Evolutionary conservation across 92 coral and sea anemone genomes (phyloP).

Genomic region (Porites rus): DNA sequence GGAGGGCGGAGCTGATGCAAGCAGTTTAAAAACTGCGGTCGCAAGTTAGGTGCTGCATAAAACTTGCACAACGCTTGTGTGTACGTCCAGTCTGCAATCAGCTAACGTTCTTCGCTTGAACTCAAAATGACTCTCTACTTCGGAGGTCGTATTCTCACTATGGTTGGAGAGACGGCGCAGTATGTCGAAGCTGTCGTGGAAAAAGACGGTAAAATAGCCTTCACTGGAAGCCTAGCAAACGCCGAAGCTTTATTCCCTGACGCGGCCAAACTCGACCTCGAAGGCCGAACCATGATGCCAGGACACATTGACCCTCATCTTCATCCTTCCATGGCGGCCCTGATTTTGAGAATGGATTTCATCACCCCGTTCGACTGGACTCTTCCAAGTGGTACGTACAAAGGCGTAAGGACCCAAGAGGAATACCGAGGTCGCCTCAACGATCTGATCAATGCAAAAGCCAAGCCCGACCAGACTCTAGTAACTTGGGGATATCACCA

Average conservation of each 20-base stretch:
- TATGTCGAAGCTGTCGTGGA: conserved; percentile 61
- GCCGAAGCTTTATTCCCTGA: conserved; percentile 26
- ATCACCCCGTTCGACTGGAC: conserved; percentile 57
- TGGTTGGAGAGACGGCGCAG: conserved; percentile 51
- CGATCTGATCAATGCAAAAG: background rate
- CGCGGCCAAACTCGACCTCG: conserved; percentile 10
- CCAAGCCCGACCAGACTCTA: conserved; percentile 1
- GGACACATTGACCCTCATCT: conserved; percentile 73
- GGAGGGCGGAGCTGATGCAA: background rate
- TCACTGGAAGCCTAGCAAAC: conserved; percentile 35
- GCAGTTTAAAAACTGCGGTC: background rate
- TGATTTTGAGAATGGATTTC: conserved; percentile 59
- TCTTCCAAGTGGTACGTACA: conserved; percentile 48
- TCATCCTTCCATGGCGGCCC: conserved; percentile 63
- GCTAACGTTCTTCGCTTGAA: background rate
- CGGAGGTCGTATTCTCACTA: conserved; percentile 57
- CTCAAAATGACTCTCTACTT: conserved; percentile 20
- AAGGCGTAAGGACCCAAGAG: conserved; percentile 33
- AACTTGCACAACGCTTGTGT: background rate
- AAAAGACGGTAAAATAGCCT: conserved; percentile 56
- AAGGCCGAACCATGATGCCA: conserved; percentile 61
- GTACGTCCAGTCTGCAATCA: background rate
- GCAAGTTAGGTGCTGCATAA: background rate
- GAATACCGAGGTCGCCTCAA: conserved; percentile 31
- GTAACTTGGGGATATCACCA: conserved; percentile 59